Base-by-base conservation (phyloP, 2,797 vertebrate genomes). In the Myripristis murdjan region DNA sequence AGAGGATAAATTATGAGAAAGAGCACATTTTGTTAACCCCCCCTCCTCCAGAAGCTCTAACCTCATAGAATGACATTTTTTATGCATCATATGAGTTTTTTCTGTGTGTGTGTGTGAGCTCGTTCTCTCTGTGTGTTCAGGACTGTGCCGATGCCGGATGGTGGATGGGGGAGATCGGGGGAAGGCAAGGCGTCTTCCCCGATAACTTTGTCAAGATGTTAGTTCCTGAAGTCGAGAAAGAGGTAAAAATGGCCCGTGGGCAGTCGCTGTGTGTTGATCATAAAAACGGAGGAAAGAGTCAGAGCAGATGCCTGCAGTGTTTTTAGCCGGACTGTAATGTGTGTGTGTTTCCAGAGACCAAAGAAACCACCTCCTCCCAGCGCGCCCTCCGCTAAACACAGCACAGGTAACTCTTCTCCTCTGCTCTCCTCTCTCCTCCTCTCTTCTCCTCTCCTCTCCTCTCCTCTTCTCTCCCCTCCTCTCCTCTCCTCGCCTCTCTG, bases 121-220 rank as follows among this genome's bases (percentile, higher is more conserved):
- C 4, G 28, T 28, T 28, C 28, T 4, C 28, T 22, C 10, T 47
- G 28, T n/a, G 12, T 6, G 7, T 28, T 23, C 83, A 99, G 98
- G 97, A 98, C 7, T 99, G 98, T 76, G 95, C 97, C 0, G 98
- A 99, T 15, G 95, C 96, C 0, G 98, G 98, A 63, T 99, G 98
- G 98, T 99, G 98, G 98, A 96, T 97, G 94, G 98, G 98, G 35
- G 98, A 99, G 82, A 86, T 97, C 67, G 96, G 95, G 0, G 96
- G 97, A 68, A 94, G 94, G 81, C 92, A 95, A 86, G 98, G 98
- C 14, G 97, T 99, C 28, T 99, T 99, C 85, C 98, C 98, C 2
- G 98, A 99, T 84, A 99, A 99, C 89, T 99, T 99, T 79, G 98
- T 99, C 78, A 99, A 99, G 92, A 92, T 98, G 78, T 94, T 98